Evolutionary conservation across 2,888 invertebrate genomes (phyloP).

Genomic region (Stomorhina lunata): DNA sequence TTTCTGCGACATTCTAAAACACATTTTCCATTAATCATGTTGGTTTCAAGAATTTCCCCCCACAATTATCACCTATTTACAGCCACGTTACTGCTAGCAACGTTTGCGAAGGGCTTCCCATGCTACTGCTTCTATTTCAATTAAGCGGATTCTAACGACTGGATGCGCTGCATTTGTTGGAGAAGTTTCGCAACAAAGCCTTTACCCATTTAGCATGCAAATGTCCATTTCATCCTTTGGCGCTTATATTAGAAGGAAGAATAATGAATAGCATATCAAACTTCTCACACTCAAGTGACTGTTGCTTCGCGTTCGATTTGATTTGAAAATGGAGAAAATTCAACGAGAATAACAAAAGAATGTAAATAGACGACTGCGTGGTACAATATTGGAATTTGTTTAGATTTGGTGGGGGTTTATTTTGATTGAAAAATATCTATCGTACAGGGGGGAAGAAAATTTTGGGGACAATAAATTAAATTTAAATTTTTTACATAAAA

Average conservation of each 20-base stretch:
- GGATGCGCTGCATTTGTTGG: constrained; percentile 65
- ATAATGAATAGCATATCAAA: background rate
- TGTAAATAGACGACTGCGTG: constrained; percentile 19
- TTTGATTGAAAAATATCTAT: constrained; percentile 41
- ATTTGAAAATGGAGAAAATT: background rate
- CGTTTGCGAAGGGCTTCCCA: background rate
- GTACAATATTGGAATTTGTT: constrained; percentile 37
- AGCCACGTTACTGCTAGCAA: constrained; percentile 5
- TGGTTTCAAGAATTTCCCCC: background rate
- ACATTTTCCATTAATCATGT: constrained; percentile 17
- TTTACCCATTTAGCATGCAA: constrained; percentile 5
- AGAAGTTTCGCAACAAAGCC: constrained; percentile 34
- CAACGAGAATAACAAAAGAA: constrained; percentile 9
- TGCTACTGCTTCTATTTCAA: constrained; percentile 31
- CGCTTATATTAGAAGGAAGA: constrained; percentile 1
- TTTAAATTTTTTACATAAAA: background rate
- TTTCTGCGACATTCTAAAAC: background rate
- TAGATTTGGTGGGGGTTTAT: constrained; percentile 18
- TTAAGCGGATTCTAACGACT: constrained; percentile 66
- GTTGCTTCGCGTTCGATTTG: constrained; percentile 34
- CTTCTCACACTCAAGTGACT: constrained; percentile 14
- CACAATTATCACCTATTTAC: background rate
- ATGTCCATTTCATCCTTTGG: constrained; percentile 40
- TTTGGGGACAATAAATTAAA: background rate
- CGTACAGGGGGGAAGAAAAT: background rate